Evolutionary conservation across 1,140 invertebrate species (phyloP).

Genomic region (Scaptomyza hsui): DNA sequence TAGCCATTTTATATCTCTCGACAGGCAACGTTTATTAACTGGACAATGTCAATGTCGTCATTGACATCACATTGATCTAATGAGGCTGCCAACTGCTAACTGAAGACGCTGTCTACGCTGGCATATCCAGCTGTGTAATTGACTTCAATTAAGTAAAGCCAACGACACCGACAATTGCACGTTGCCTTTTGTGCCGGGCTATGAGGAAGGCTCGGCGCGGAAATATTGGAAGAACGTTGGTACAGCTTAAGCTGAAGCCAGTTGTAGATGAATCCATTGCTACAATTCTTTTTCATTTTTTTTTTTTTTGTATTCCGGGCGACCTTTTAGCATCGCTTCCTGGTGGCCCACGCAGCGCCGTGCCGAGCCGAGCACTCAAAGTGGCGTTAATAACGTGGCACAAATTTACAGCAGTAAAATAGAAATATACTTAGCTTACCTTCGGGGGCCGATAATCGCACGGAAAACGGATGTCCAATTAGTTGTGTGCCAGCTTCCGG

Average conservation of each 20-base stretch:
- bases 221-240: slow-evolving; percentile 44
- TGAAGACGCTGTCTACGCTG: slow-evolving; percentile 22
- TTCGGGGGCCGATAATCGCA: slow-evolving; percentile 65
- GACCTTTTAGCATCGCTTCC: slow-evolving; percentile 58
- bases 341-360: slow-evolving; percentile 32
- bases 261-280: slow-evolving; percentile 36
- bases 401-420: slow-evolving; percentile 60
- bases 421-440: slow-evolving; percentile 50
- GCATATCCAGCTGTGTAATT: slow-evolving; percentile 73
- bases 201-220: slow-evolving; percentile 16
- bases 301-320: slow-evolving; percentile 23
- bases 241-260: slow-evolving; percentile 47
- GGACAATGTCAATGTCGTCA: slow-evolving; percentile 31
- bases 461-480: slow-evolving; percentile 80
- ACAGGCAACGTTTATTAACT: slow-evolving; percentile 49
- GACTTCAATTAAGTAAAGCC: slow-evolving; percentile 79
- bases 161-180: slow-evolving; percentile 71
- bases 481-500: slow-evolving; percentile 78
- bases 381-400: slow-evolving; percentile 74
- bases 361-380: slow-evolving; percentile 52
- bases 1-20: slow-evolving; percentile 32
- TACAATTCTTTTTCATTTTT: slow-evolving; percentile 5
- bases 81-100: slow-evolving; percentile 56
- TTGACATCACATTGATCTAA: slow-evolving; percentile 63
- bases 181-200: slow-evolving; percentile 61